Base-by-base conservation (phyloP, 2,797 vertebrate species). In the Acanthis flammea region DNA sequence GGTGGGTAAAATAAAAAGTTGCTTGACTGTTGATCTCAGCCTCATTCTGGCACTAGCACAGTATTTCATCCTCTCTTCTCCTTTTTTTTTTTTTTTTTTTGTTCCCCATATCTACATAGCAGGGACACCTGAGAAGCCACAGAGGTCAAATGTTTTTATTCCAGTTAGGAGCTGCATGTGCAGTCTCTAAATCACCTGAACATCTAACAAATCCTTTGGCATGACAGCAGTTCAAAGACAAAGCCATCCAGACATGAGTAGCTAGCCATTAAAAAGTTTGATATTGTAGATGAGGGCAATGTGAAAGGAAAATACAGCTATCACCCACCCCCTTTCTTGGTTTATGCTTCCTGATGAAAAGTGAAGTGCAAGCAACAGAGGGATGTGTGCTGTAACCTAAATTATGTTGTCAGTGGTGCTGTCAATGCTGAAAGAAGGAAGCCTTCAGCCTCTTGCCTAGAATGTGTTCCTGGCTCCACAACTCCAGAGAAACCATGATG, bases 291-390 rank as follows among this genome's bases (percentile, higher is more conserved):
- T 44, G 70, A 73, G 41, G 30, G 61, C 33, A 74, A 39, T 39
- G 10, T 5, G 13, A 89, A 93, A 76, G 50, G 27, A 88, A 75
- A 55, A 42, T 41, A 13, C 17, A 67, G 87, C 37, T 42, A 55
- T 81, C 57, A 78, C 27, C 13, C 24, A 22, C 58, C 4, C 18
- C 13, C 10, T 76, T 92, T 57, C 71, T 88, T 67, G 37, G n/a
- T 16, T 79, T 91, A 45, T 53, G 33, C 62, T 91, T 86, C 33
- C 48, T 58, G 70, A 76, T 91, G 60, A 80, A 74, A 60, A 96
- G 60, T 61, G 53, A 95, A 55, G 39, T 71, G 55, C 48, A 86
- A 89, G 21, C 13, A 92, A 53, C 14, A 19, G 75, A 47, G 74
- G 19, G 16, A 66, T 87, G 35, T 33, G 24, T 54, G 37, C 39